Evolutionary conservation across 2,797 vertebrate genomes (phyloP), one percentile per base, ranked within the genome.

Genomic region (Simalia tracyae): DNA sequence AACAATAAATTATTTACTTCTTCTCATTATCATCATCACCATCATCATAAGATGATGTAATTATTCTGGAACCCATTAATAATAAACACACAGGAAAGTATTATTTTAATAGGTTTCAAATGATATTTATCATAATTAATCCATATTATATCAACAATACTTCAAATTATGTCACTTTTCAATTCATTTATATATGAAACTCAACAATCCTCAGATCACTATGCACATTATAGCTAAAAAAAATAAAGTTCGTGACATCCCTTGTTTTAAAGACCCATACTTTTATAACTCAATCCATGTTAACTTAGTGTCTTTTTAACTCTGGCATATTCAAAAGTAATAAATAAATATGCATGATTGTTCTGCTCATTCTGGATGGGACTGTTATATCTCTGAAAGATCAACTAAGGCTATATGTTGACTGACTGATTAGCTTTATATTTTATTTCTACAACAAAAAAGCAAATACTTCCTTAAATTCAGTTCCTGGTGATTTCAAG

Each of bases 141-240:
- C 91, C 42, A 4, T 54, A 36, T 86, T 86, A 87, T 19, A 59
- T 72, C 81, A 60, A 57, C 8, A 17, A 7, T 86, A 90, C 68
- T 91, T 93, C 46, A 84, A 72, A 54, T 91, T 68, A 60, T 24
- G 36, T 1, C 72, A 68, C 12, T 14, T 46, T 94, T 91, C 66
- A 24, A 31, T 56, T 81, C 64, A 59, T 60, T 91, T 50, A 61
- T 36, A 31, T n/a, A 76, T 14, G 8, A 59, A 81, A 56, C 19
- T 24, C 57, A 36, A 15, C 12, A 56, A 57, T 63, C 46, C 46
- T 56, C 81, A 86, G 11, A 63, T 26, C 46, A 3, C 42, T 31
- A 50, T 88, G 6, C 36, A 42, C 50, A 86, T 42, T 31, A 68
- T 61, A 66, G 9, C 50, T 66, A 4, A 36, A 46, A 81, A 42